Percentiles rank a stretch among this genome's conserved stretches.
These are phyloP conservation scores for Yponomeuta sedellus DNA, from an alignment of 2,888 invertebrate species.

Conservation along the genomic window DNA sequence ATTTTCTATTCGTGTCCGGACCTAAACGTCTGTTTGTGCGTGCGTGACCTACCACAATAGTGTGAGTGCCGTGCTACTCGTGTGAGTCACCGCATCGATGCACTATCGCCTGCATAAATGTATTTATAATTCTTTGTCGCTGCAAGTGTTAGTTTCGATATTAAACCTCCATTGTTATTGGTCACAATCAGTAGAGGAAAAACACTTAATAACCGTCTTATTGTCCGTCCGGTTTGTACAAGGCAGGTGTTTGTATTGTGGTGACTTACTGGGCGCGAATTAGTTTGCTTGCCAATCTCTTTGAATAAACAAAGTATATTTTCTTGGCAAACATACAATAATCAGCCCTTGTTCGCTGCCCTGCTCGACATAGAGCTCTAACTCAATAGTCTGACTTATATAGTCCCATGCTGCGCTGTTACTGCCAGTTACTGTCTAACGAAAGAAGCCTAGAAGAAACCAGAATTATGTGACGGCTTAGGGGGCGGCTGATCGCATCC, in stretches of 20 bases:
- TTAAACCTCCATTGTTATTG: constrained; percentile 10
- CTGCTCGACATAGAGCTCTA: too few relatives aligned
- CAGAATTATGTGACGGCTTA: too few relatives aligned
- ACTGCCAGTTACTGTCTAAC: background rate
- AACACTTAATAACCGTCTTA: constrained; percentile 9
- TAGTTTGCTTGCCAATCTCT: background rate
- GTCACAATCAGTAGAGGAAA: constrained; percentile 13
- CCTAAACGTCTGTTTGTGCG: constrained; percentile 15
- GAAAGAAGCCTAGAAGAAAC: too few relatives aligned
- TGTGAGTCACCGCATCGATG: background rate
- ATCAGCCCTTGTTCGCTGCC: too few relatives aligned
- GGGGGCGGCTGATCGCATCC: too few relatives aligned
- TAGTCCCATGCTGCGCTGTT: too few relatives aligned
- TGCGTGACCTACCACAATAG: constrained; percentile 65
- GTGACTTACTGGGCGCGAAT: constrained; percentile 10
- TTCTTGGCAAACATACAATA: too few relatives aligned
- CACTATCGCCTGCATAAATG: constrained; percentile 6
- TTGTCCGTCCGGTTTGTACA: background rate
- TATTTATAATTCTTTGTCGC: constrained; percentile 8
- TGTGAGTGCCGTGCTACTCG: constrained; percentile 1
- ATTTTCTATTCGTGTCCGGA: background rate
- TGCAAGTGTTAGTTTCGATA: background rate
- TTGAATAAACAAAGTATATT: background rate
- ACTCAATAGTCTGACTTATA: too few relatives aligned
- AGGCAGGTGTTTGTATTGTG: constrained; percentile 14